A percentile compares a stretch with the other conserved stretches of the same genome.
Evolutionary conservation across 2,113 vertebrate genomes (phyloP).

Genomic region (Hyperopisus bebe): DNA sequence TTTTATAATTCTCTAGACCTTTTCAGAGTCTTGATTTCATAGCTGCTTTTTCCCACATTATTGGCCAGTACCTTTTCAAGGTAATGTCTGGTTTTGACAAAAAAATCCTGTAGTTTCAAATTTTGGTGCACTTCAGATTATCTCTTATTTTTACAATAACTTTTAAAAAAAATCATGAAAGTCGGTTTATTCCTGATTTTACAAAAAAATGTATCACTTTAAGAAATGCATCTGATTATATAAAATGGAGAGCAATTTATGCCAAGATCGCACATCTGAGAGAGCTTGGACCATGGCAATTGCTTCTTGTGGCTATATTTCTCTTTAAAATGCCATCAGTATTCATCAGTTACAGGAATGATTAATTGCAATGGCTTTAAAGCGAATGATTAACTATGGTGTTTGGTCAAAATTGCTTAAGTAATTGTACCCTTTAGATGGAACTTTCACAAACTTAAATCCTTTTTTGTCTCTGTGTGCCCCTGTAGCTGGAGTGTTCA

Average conservation of each 20-base stretch:
- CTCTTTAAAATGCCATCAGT: background rate
- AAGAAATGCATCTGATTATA: background rate
- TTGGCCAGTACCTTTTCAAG: too few relatives aligned
- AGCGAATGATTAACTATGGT: background rate
- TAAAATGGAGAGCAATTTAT: background rate
- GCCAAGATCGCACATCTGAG: background rate
- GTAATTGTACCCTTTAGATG: background rate
- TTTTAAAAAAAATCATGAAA: background rate
- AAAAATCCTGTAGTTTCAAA: background rate
- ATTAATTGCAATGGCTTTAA: background rate
- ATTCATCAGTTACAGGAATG: background rate
- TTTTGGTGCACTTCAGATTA: background rate
- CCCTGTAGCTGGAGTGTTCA: constrained; percentile 85
- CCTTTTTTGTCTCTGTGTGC: background rate
- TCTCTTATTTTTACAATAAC: background rate
- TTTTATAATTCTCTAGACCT: too few relatives aligned
- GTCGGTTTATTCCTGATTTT: background rate
- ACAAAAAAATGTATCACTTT: background rate
- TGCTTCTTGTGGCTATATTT: background rate
- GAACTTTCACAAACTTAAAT: background rate
- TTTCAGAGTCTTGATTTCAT: too few relatives aligned
- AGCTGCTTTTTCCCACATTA: too few relatives aligned
- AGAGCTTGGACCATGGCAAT: background rate
- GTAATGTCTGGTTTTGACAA: too few relatives aligned
- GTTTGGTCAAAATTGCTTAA: background rate